Base-by-base conservation (phyloP, 1,140 invertebrate genomes). In the Plodia interpunctella region DNA sequence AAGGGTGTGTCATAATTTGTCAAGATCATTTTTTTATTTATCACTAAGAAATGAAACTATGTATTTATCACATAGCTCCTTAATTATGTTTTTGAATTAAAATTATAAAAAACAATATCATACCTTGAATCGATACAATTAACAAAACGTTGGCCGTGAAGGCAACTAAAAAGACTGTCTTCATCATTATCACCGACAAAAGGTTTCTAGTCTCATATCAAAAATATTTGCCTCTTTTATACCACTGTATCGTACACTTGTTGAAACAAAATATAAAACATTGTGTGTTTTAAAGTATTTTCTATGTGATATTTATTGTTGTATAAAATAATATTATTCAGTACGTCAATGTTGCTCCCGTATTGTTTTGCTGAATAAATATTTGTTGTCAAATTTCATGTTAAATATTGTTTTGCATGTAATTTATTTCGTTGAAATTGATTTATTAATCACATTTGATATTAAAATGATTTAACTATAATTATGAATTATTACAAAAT, bases 201-300 rank as follows among this genome's bases (percentile, higher is more conserved):
- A 35, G 55, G 35, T 18, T 11, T 50, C 56, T 57, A 28, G 13
- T 8, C 5, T 13, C 20, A 18, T 50, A 51, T 30, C 56, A 50
- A 50, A 10, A n/a, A 50, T 9, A 30, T 28, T 30, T 51, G 32
- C 44, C 49, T 30, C 44, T 57, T 57, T 57, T 57, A 57, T 57
- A 57, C 10, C 21, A 18, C 44, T 0, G n/a, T 53, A 21, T 53
- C 44, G 44, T 57, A 21, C 56, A 57, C 56, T 57, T 57, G 56
- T 57, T 30, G 9, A 50, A 57, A 57, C 44, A 57, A 28, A 44
- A 30, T 32, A 56, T 56, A 56, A 56, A 44, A 32, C 55, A 53
- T 19, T 44, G 20, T 38, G 15, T 21, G 21, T 6, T 28, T 44
- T 44, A 2, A 38, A 53, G 13, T 53, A 53, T 21, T 51, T 20